A percentile compares a stretch with the other conserved stretches of the same genome.
Evolutionary conservation across 2,888 invertebrate species (phyloP).

Genomic region (Agonum fuliginosum): DNA sequence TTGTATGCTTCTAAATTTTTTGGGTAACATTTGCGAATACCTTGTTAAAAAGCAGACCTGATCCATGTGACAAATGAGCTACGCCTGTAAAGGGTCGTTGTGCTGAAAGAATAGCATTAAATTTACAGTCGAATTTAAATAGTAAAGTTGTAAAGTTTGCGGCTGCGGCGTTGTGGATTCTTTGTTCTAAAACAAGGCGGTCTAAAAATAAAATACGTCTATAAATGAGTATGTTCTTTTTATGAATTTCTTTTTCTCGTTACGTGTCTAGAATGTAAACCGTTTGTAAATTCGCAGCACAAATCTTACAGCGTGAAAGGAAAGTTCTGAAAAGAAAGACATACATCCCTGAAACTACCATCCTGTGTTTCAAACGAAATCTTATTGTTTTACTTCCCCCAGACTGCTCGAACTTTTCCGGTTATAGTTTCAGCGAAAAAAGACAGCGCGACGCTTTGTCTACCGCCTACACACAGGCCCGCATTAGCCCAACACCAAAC

Average conservation of each 20-base stretch:
- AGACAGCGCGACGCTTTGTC: neutral
- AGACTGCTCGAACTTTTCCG: slow-evolving; percentile 50
- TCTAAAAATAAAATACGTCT: slow-evolving; percentile 36
- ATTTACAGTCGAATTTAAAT: slow-evolving; percentile 1
- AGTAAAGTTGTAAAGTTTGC: slow-evolving; percentile 8
- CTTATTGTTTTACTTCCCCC: slow-evolving; percentile 54
- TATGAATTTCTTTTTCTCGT: slow-evolving; percentile 19
- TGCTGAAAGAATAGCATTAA: neutral
- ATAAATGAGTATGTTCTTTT: slow-evolving; percentile 27
- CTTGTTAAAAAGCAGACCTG: no score
- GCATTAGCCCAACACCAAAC: neutral
- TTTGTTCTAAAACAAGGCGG: slow-evolving; percentile 30
- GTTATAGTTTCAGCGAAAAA: slow-evolving; percentile 33
- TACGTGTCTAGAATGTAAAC: slow-evolving; percentile 34
- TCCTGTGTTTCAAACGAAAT: slow-evolving; percentile 37
- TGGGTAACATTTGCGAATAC: no score
- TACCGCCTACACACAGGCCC: neutral
- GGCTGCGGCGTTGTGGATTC: slow-evolving; percentile 4
- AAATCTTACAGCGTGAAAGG: slow-evolving; percentile 24
- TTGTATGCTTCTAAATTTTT: no score
- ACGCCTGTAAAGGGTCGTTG: neutral
- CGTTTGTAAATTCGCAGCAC: slow-evolving; percentile 35
- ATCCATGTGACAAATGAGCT: no score
- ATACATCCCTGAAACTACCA: slow-evolving; percentile 34
- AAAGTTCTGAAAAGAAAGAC: slow-evolving; percentile 31